These are phyloP conservation scores for Misgurnus anguillicaudatus DNA, from an alignment of 2,113 vertebrate species.

Conservation along the genomic window DNA sequence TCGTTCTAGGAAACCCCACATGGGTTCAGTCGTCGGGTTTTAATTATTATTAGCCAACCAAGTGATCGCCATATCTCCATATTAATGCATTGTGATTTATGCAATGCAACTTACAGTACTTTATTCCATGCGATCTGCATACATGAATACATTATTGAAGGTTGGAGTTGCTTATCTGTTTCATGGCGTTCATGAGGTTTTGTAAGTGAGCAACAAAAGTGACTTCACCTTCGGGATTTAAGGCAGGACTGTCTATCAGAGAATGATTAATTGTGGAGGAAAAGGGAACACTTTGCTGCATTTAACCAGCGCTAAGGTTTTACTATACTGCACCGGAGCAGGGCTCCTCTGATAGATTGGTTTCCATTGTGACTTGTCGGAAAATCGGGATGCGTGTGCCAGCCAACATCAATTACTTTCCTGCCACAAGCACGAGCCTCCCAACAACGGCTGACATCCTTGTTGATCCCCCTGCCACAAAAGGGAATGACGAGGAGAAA, in stretches of 20 bases:
- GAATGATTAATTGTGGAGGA: constrained; percentile 61
- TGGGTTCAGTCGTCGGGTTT: background rate
- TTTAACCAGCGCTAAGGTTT: constrained; percentile 64
- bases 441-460: constrained; percentile 37
- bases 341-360: constrained; percentile 48
- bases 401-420: constrained; percentile 41
- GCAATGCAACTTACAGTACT: constrained; percentile 3
- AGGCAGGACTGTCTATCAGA: background rate
- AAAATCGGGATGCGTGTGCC: constrained; percentile 25
- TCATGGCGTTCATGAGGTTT: constrained; percentile 6
- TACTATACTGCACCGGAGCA: constrained; percentile 33
- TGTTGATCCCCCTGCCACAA: constrained; percentile 27
- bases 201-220: constrained; percentile 16
- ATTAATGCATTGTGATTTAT: constrained; percentile 16
- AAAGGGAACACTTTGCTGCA: constrained; percentile 58
- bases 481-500: constrained; percentile 25
- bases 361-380: constrained; percentile 27
- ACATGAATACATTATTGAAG: constrained; percentile 14
- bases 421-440: background rate
- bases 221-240: constrained; percentile 17
- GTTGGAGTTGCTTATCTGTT: constrained; percentile 15
- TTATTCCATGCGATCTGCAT: constrained; percentile 27
- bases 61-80: constrained; percentile 30
- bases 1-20: constrained; percentile 8
- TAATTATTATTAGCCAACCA: constrained; percentile 37